A percentile compares a stretch with the other conserved stretches of the same genome.
phyloP scores from a whole-genome alignment of 2,797 vertebrate species.

The Balearica regulorum region DNA sequence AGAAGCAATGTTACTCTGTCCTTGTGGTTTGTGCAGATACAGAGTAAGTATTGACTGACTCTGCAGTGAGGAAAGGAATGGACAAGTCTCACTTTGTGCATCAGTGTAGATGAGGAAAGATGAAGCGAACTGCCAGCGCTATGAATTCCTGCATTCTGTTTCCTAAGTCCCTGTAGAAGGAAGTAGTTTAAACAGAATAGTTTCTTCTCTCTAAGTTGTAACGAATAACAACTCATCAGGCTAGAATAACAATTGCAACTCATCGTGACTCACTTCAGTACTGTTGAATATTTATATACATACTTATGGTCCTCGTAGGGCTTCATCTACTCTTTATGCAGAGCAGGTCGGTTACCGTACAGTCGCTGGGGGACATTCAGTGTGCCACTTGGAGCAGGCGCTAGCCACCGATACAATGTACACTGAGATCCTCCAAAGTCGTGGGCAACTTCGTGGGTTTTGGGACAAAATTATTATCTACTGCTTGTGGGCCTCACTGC shows the following conservation, averaged over 20 bases:
- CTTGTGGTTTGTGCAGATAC: background rate
- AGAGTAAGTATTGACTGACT: background rate
- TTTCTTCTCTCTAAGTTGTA: background rate
- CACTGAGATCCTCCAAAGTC: background rate
- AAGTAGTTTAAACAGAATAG: background rate
- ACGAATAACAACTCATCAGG: background rate
- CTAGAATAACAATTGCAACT: background rate
- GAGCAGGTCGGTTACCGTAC: background rate
- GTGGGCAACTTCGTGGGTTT: background rate
- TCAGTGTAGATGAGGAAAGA: background rate
- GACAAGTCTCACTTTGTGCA: background rate
- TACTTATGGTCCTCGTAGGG: background rate
- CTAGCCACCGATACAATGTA: background rate
- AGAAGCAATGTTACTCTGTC: background rate
- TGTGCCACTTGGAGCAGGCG: background rate
- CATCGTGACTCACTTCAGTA: background rate
- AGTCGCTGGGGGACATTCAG: rapidly evolving
- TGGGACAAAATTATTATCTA: background rate
- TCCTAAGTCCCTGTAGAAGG: background rate
- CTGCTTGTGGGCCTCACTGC: background rate
- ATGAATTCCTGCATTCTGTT: background rate
- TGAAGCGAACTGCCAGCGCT: background rate
- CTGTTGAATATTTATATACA: background rate
- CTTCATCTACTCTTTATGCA: background rate
- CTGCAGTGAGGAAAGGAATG: background rate